Conservation (phyloP, 2,888 invertebrate genomes). For the Salticus scenicus region DNA sequence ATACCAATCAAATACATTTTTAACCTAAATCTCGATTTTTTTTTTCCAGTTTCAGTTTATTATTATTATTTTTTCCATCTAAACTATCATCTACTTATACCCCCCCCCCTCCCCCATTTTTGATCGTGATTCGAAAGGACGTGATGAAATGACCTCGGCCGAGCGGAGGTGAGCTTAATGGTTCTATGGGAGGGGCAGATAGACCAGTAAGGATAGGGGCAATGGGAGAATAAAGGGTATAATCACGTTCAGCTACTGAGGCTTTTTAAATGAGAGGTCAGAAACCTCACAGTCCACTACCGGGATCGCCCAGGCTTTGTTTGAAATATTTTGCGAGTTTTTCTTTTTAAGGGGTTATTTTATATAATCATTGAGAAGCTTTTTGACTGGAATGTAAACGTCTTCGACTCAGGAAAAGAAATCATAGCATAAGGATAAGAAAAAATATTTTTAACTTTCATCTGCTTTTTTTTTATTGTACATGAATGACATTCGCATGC, state of each 20-base stretch:
- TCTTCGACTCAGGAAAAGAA: background rate
- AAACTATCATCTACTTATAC: background rate
- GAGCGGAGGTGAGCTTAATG: slow-evolving; percentile 38
- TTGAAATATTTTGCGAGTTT: slow-evolving; percentile 23
- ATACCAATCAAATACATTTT: background rate
- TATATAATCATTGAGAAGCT: slow-evolving; percentile 4
- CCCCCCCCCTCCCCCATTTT: background rate
- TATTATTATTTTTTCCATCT: background rate
- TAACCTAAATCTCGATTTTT: too few species aligned
- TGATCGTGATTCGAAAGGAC: slow-evolving; percentile 56
- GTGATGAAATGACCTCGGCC: slow-evolving; percentile 61
- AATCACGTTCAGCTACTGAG: slow-evolving; percentile 62
- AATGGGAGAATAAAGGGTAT: slow-evolving; percentile 60
- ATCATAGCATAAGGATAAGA: too few species aligned
- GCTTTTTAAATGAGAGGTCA: slow-evolving; percentile 53
- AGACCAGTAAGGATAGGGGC: slow-evolving; percentile 50
- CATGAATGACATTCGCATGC: too few species aligned
- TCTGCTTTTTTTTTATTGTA: too few species aligned
- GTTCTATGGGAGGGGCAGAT: slow-evolving; percentile 52
- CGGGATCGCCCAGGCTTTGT: slow-evolving; percentile 47
- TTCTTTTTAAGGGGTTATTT: background rate
- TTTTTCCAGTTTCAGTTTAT: background rate
- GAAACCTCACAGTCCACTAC: slow-evolving; percentile 55
- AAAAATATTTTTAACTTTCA: too few species aligned
- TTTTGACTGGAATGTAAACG: background rate